Evolutionary conservation across 2,888 invertebrate genomes (phyloP).

Genomic region (Cataglyphis livida): DNA sequence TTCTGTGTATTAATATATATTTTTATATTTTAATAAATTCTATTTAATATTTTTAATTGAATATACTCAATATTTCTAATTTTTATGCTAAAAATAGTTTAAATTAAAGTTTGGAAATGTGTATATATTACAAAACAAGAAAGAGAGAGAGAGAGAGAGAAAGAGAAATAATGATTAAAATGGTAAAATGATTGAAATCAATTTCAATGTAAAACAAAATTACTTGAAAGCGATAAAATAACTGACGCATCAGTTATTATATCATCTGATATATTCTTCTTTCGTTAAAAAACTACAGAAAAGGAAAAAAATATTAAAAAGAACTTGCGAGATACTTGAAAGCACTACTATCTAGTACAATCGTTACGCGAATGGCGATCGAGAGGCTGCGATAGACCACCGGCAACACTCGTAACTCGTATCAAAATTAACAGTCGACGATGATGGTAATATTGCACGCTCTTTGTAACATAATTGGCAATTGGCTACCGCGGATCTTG

Average conservation of each 20-base stretch:
- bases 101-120: not conserved
- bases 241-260: not conserved
- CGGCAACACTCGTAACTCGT: conserved; percentile 31
- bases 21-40: not conserved
- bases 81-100: not conserved
- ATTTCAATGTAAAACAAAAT: not conserved
- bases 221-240: not conserved
- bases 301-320: not conserved
- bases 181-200: not conserved
- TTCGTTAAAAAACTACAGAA: not conserved
- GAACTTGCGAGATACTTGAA: conserved; percentile 4
- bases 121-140: not conserved
- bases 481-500: conserved; percentile 68
- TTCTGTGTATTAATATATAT: not conserved
- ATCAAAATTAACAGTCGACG: conserved; percentile 69
- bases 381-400: not conserved
- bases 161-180: not conserved
- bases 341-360: not conserved
- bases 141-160: too few relatives aligned
- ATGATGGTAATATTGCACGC: conserved; percentile 67
- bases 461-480: conserved; percentile 71
- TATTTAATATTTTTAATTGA: not conserved
- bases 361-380: not conserved
- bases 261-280: not conserved
- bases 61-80: not conserved